Conservation (phyloP, 1,140 invertebrate genomes). For the Macrotrachela quadricornifera region DNA sequence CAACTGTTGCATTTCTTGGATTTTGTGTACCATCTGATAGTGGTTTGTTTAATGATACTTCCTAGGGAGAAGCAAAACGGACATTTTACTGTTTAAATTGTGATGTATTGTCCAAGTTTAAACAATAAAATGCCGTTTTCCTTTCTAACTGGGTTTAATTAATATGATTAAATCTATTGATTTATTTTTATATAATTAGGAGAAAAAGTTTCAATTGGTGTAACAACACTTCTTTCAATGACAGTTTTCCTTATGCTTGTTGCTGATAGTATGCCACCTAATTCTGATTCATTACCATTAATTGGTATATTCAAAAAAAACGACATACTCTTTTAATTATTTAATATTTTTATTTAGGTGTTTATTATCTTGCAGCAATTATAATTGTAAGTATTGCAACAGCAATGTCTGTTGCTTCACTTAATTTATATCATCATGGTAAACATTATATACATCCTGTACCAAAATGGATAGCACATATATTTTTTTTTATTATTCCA, state of each 20-base stretch:
- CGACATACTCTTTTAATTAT: not conserved
- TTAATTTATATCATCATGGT: constrained; percentile 67
- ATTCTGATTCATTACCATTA: constrained; percentile 60
- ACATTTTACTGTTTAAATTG: no score
- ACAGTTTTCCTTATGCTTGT: constrained; percentile 82
- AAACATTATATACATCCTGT: constrained; percentile 16
- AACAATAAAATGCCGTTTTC: no score
- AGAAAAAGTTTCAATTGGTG: constrained; percentile 46
- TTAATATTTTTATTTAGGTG: constrained; percentile 34
- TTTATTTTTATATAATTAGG: not conserved
- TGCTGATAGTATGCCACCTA: constrained; percentile 65
- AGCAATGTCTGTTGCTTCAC: constrained; percentile 44
- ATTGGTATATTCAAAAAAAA: constrained; percentile 44
- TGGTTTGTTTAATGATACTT: constrained; percentile 26
- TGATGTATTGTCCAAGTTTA: no score
- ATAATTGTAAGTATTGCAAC: constrained; percentile 69
- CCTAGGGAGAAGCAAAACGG: no score
- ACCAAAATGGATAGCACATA: no score
- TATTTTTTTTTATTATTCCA: no score
- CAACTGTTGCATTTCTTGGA: constrained; percentile 56
- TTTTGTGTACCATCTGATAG: constrained; percentile 77
- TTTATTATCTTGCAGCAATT: constrained; percentile 75
- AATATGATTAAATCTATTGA: no score
- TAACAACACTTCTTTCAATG: constrained; percentile 69
- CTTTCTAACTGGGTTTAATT: no score